phyloP scores from a whole-genome alignment of 2,888 invertebrate species.

The Frankliniella intonsa region DNA sequence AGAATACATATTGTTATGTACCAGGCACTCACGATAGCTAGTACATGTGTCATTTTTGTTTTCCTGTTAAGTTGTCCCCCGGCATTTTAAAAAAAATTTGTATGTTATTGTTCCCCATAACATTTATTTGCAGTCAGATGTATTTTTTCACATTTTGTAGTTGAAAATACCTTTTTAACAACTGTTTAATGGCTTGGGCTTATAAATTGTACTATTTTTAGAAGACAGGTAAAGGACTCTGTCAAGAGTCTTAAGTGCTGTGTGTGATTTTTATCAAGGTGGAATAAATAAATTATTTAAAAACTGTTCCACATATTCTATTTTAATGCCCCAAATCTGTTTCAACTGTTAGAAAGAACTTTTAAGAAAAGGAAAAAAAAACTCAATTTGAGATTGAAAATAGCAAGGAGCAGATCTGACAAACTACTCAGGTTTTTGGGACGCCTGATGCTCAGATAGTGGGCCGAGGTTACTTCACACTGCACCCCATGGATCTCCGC shows the following conservation, averaged over 20 bases:
- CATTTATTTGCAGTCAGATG: background rate
- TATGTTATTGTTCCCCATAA: background rate
- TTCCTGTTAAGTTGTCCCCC: too few relatives aligned
- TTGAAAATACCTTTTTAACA: background rate
- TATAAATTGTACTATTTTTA: background rate
- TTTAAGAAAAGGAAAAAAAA: background rate
- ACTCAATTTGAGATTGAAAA: background rate
- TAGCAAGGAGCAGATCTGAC: background rate
- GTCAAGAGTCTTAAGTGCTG: background rate
- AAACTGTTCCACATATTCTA: background rate
- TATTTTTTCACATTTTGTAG: background rate
- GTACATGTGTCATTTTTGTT: too few relatives aligned
- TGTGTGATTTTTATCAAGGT: background rate
- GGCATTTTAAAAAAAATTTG: background rate
- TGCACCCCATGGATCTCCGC: too few relatives aligned
- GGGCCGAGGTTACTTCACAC: too few relatives aligned
- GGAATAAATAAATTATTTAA: background rate
- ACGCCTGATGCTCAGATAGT: too few relatives aligned
- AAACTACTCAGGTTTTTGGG: too few relatives aligned
- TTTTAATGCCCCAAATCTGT: background rate
- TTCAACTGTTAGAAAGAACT: too few relatives aligned
- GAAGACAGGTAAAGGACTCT: background rate
- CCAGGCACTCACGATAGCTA: too few relatives aligned
- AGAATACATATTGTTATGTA: too few relatives aligned
- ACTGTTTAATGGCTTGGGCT: background rate